phyloP scores from a whole-genome alignment of 35 echinoderm and acorn worm genomes.

The Ophiothrix spiculata region DNA sequence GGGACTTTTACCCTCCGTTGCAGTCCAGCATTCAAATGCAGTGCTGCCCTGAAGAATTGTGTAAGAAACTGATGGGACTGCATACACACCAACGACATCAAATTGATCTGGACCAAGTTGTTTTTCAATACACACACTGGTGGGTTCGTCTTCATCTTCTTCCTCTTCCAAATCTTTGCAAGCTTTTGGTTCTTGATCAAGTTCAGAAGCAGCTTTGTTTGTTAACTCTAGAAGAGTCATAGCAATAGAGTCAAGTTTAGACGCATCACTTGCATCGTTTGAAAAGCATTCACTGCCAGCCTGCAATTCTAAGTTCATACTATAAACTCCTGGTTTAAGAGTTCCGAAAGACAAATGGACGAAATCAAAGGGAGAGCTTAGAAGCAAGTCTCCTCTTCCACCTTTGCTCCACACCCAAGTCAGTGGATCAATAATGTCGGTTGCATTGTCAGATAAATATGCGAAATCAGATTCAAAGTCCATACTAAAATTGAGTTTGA shows the following conservation, averaged over 20 bases:
- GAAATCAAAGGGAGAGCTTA: conserved; percentile 64
- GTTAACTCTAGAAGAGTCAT: background rate
- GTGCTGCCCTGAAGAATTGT: conserved; percentile 60
- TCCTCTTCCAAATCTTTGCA: too few species aligned
- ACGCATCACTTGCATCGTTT: conserved; percentile 20
- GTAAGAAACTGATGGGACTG: conserved; percentile 28
- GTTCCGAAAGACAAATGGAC: conserved; percentile 48
- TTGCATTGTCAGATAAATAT: conserved; percentile 7
- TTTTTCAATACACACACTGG: conserved; percentile 58
- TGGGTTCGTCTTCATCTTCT: conserved; percentile 24
- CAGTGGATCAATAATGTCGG: conserved; percentile 50
- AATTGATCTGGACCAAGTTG: conserved; percentile 49
- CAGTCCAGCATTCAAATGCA: conserved; percentile 60
- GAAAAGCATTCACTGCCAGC: conserved; percentile 14
- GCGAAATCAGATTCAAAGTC: background rate
- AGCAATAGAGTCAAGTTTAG: conserved; percentile 21
- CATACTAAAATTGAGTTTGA: conserved; percentile 46
- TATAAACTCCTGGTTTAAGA: conserved; percentile 39
- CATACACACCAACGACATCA: conserved; percentile 26
- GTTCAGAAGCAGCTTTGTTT: background rate
- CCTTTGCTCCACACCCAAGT: conserved; percentile 60
- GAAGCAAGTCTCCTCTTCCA: conserved; percentile 50
- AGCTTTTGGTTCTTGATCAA: background rate
- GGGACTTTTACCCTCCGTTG: background rate
- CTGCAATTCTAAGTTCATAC: conserved; percentile 3